Percentiles rank a stretch among this genome's conserved stretches.
Evolutionary conservation across 2,797 vertebrate species (phyloP).

Genomic region (Eulemur coronatus): DNA sequence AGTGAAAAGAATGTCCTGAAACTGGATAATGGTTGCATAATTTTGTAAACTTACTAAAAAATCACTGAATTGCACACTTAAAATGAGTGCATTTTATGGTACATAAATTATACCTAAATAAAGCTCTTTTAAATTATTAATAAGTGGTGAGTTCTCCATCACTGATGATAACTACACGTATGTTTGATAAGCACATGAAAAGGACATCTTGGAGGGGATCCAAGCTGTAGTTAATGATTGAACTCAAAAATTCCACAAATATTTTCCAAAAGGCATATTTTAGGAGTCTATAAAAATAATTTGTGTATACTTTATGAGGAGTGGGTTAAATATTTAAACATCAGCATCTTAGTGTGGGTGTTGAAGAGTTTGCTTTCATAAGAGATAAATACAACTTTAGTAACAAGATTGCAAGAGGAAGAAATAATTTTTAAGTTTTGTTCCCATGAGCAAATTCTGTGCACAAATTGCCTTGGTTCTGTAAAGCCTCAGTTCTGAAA

Average conservation of each 20-base stretch:
- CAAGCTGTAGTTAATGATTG: neutral
- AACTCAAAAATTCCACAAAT: neutral
- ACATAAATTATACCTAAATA: neutral
- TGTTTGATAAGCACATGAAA: neutral
- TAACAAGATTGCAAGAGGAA: neutral
- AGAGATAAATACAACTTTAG: neutral
- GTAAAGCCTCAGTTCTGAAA: neutral
- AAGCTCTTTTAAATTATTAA: neutral
- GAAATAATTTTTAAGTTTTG: neutral
- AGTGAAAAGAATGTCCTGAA: neutral
- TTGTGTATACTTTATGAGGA: neutral
- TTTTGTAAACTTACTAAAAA: neutral
- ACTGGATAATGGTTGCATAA: neutral
- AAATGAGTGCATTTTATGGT: neutral
- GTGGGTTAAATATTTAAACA: neutral
- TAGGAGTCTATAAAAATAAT: neutral
- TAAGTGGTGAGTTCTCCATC: neutral
- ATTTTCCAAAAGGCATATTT: neutral
- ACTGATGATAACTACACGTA: neutral
- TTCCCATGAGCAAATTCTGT: neutral
- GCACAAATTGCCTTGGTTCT: neutral
- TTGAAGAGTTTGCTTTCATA: neutral
- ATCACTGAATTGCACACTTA: neutral
- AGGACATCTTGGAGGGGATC: neutral
- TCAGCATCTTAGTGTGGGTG: neutral